These are phyloP conservation scores for Pseudonaja textilis DNA, from an alignment of 2,113 vertebrate species.

Conservation along the genomic window DNA sequence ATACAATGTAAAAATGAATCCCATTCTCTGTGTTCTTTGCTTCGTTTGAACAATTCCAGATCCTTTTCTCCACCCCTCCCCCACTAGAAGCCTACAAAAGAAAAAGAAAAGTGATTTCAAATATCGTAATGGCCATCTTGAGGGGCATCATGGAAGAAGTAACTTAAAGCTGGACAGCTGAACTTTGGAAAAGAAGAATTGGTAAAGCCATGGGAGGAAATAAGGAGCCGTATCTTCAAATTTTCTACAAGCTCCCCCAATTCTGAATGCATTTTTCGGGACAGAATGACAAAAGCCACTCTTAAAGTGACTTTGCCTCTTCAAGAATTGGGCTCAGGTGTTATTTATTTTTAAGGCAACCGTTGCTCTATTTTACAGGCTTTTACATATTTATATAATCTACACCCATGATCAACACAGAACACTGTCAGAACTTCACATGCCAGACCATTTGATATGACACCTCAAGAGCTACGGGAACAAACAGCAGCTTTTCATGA, in stretches of 20 bases:
- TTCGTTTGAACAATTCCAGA: constrained; percentile 59
- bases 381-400: constrained; percentile 1
- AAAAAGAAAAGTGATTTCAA: not conserved
- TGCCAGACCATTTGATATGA: not conserved
- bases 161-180: not conserved
- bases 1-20: not conserved
- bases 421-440: not conserved
- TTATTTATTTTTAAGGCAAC: not conserved
- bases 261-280: not conserved
- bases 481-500: not conserved
- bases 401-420: not conserved
- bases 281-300: not conserved
- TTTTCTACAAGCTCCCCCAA: not conserved
- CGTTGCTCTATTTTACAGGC: not conserved
- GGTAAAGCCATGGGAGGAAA: not conserved
- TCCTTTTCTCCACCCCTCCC: constrained; percentile 57
- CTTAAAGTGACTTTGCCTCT: not conserved
- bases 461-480: not conserved
- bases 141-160: not conserved
- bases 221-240: not conserved
- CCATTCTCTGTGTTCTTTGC: constrained; percentile 27
- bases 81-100: not conserved
- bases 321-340: not conserved
- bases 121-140: not conserved
- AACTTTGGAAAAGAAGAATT: not conserved